phyloP scores from a whole-genome alignment of 2,888 invertebrate species.

The Eremobia ochroleuca region DNA sequence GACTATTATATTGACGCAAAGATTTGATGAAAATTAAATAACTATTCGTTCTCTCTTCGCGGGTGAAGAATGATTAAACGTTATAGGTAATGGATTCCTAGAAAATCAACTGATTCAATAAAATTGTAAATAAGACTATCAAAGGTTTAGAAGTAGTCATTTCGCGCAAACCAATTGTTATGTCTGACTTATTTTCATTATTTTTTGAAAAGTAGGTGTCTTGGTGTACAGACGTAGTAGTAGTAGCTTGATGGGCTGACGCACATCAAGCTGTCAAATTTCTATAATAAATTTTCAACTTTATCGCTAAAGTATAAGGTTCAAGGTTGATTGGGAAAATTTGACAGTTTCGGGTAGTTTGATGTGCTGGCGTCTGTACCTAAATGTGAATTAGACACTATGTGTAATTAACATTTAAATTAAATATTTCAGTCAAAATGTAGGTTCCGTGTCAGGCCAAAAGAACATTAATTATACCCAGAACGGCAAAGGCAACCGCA shows the following conservation, averaged over 20 bases:
- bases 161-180: slow-evolving; percentile 52
- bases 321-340: too few species aligned
- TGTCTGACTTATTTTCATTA: slow-evolving; percentile 6
- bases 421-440: neutral
- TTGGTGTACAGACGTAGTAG: too few species aligned
- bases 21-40: neutral
- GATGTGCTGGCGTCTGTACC: too few species aligned
- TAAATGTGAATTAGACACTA: neutral
- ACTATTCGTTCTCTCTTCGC: slow-evolving; percentile 17
- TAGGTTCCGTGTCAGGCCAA: neutral
- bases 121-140: slow-evolving; percentile 29
- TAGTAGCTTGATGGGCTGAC: too few species aligned
- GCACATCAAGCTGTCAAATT: too few species aligned
- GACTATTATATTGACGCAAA: neutral
- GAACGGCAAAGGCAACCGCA: neutral
- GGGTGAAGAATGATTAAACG: slow-evolving; percentile 10
- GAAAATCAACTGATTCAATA: neutral
- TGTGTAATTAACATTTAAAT: neutral
- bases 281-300: too few species aligned
- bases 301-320: too few species aligned
- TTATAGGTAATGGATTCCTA: neutral
- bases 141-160: slow-evolving; percentile 13
- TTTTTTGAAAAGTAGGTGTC: neutral
- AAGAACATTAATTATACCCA: neutral
- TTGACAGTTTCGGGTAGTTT: too few species aligned